Conservation (phyloP, 2,888 invertebrate species). For the Dynastes hyllus region DNA sequence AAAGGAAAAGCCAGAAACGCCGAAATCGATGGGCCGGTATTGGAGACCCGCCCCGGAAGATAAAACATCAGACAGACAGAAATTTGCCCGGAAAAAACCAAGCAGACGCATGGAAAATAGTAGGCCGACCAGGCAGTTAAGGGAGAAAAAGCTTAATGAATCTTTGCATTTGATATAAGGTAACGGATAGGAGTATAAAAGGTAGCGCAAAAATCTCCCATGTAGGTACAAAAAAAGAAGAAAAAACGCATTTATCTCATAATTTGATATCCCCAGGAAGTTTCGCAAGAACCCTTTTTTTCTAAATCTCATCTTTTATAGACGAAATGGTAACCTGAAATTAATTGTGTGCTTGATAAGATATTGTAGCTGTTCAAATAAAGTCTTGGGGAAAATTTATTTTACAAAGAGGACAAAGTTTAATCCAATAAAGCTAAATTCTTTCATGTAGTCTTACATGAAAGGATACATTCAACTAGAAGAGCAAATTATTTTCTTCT, state of each 20-base stretch:
- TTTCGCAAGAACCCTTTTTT: not conserved
- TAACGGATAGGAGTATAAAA: constrained; percentile 5
- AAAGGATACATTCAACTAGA: no score
- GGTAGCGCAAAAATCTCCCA: not conserved
- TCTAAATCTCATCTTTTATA: not conserved
- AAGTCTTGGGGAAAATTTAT: no score
- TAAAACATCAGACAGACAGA: constrained; percentile 37
- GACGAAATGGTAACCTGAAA: not conserved
- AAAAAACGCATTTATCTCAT: constrained; percentile 4
- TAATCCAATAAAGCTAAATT: no score
- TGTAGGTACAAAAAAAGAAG: not conserved
- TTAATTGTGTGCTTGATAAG: no score
- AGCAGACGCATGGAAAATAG: constrained; percentile 8
- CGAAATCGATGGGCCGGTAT: constrained; percentile 25
- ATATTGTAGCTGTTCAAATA: no score
- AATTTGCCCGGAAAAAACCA: constrained; percentile 14
- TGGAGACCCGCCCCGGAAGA: constrained; percentile 22
- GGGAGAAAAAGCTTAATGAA: constrained; percentile 34
- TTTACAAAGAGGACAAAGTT: no score
- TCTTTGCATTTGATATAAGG: constrained; percentile 25
- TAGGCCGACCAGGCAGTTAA: not conserved
- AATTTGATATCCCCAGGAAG: constrained; percentile 8
- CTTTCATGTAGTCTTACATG: no score
- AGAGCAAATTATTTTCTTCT: no score
- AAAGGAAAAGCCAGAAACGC: constrained; percentile 17